These are phyloP conservation scores for Clarias pachynema DNA, from an alignment of 2,797 vertebrate species.

Conservation along the genomic window DNA sequence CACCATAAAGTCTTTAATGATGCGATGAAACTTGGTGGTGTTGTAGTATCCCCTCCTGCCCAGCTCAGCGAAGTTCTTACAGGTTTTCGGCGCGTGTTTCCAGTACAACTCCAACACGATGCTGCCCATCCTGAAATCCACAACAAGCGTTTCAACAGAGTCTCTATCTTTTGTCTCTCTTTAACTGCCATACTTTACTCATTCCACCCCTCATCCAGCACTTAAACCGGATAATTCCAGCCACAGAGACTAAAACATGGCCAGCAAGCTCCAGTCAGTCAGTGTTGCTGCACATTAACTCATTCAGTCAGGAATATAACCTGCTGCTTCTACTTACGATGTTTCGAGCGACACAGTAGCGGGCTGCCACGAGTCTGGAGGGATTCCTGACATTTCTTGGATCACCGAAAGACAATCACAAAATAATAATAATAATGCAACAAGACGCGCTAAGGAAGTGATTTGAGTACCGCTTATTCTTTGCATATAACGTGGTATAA, in stretches of 20 bases:
- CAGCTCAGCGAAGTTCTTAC: conserved; percentile 92
- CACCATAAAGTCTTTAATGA: conserved; percentile 96
- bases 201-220: not conserved
- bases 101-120: conserved; percentile 90
- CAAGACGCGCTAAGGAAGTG: conserved; percentile 36
- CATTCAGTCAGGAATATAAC: conserved; percentile 48
- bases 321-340: conserved; percentile 68
- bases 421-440: not conserved
- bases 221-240: too few relatives aligned
- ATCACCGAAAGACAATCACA: too few relatives aligned
- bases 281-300: not conserved
- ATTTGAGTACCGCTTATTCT: not conserved
- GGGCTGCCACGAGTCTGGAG: conserved; percentile 91
- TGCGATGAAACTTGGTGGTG: conserved; percentile 90
- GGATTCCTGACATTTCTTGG: conserved; percentile 76
- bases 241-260: not conserved
- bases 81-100: conserved; percentile 90
- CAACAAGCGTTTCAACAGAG: not conserved
- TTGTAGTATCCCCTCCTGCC: conserved; percentile 89
- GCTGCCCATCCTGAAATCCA: conserved; percentile 81
- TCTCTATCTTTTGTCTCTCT: not conserved
- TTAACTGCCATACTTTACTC: not conserved
- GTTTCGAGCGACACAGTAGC: conserved; percentile 79
- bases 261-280: not conserved
- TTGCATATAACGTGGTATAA: not conserved